These are phyloP conservation scores for Philopotamus ludificatus DNA, from an alignment of 1,140 invertebrate species.

Conservation along the genomic window DNA sequence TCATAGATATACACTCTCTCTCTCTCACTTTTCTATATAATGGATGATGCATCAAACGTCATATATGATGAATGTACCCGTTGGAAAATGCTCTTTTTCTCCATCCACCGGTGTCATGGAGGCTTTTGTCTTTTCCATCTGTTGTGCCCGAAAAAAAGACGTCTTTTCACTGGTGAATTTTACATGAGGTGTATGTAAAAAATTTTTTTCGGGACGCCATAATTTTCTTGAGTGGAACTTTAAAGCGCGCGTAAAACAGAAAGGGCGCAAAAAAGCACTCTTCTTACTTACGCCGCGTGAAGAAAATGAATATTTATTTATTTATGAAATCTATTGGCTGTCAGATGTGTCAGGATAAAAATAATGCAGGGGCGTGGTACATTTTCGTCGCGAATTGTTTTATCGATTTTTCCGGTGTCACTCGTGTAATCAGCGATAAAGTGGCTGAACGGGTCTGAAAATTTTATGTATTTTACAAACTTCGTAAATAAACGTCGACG, in stretches of 20 bases:
- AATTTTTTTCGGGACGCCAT: slow-evolving; percentile 15
- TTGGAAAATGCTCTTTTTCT: slow-evolving; percentile 10
- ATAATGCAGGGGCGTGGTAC: too few relatives aligned
- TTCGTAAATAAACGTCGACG: too few relatives aligned
- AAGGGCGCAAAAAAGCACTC: not conserved
- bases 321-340: slow-evolving; percentile 21
- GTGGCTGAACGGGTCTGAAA: too few relatives aligned
- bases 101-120: not conserved
- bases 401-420: too few relatives aligned
- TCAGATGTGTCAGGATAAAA: not conserved
- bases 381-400: too few relatives aligned
- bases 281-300: not conserved
- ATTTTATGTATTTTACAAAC: too few relatives aligned
- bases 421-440: too few relatives aligned
- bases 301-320: slow-evolving; percentile 11
- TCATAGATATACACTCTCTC: slow-evolving; percentile 20
- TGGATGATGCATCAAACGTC: slow-evolving; percentile 29
- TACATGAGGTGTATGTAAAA: slow-evolving; percentile 20
- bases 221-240: slow-evolving; percentile 30
- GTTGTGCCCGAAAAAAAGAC: slow-evolving; percentile 22
- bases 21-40: too few relatives aligned
- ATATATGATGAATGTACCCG: slow-evolving; percentile 26
- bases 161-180: slow-evolving; percentile 23
- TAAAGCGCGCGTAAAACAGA: slow-evolving; percentile 19
- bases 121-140: slow-evolving; percentile 28